Evolutionary conservation across 2,888 invertebrate genomes (phyloP).

Genomic region (Cantharis lateralis): DNA sequence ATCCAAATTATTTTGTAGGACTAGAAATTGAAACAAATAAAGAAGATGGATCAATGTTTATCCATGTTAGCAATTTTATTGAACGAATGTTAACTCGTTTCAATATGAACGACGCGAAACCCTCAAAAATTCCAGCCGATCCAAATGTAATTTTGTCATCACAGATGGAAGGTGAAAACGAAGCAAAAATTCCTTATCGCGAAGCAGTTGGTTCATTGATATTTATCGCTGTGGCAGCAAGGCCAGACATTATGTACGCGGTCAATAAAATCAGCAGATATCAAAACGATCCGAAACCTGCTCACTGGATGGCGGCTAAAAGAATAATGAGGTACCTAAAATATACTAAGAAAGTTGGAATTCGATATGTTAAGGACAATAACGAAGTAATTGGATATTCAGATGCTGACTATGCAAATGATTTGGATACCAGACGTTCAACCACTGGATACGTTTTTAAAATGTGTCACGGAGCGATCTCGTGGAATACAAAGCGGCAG

Average conservation of each 20-base stretch:
- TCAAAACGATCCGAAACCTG: slow-evolving; percentile 7
- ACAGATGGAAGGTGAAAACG: background rate
- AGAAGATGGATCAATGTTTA: too few species aligned
- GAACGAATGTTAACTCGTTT: slow-evolving; percentile 15
- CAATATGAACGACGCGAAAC: slow-evolving; percentile 11
- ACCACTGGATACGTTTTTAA: slow-evolving; percentile 39
- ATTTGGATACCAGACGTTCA: slow-evolving; percentile 36
- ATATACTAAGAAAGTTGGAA: slow-evolving; percentile 30
- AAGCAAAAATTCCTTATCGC: slow-evolving; percentile 28
- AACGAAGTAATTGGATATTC: slow-evolving; percentile 30
- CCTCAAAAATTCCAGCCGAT: slow-evolving; percentile 16
- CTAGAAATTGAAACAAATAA: slow-evolving; percentile 17
- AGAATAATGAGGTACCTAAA: slow-evolving; percentile 40
- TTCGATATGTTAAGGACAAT: slow-evolving; percentile 24
- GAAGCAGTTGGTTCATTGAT: slow-evolving; percentile 37
- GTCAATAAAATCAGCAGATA: slow-evolving; percentile 33
- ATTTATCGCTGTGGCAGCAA: slow-evolving; percentile 30
- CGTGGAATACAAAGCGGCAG: too few species aligned
- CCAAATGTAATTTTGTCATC: slow-evolving; percentile 6
- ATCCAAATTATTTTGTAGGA: slow-evolving; percentile 29
- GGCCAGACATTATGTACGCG: slow-evolving; percentile 38
- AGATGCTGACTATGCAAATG: slow-evolving; percentile 39
- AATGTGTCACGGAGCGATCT: too few species aligned
- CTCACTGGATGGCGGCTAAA: slow-evolving; percentile 32
- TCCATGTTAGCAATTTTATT: slow-evolving; percentile 1